Conservation (phyloP, 2,888 invertebrate species). For the Stenodera caucasica region DNA sequence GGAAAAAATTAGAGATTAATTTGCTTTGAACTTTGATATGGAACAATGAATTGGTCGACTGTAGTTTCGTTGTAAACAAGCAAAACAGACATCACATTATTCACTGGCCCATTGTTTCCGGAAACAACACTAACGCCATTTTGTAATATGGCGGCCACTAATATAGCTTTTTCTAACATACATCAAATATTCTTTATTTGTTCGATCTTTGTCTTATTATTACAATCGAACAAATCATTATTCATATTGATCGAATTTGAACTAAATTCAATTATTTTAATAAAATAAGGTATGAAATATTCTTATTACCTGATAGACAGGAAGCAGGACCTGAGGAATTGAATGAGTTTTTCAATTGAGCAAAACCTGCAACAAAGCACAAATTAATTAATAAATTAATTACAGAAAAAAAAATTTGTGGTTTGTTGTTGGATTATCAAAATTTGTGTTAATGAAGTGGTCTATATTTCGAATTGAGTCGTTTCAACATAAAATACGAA, state of each 20-base stretch:
- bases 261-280: no score
- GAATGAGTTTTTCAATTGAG: conserved; percentile 69
- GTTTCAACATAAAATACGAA: conserved; percentile 53
- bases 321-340: conserved; percentile 66
- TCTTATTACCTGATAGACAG: conserved; percentile 63
- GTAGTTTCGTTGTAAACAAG: conserved; percentile 32
- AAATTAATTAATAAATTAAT: no score
- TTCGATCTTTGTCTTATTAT: conserved; percentile 15
- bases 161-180: conserved; percentile 24
- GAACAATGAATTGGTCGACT: conserved; percentile 33
- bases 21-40: conserved; percentile 3
- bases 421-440: no score
- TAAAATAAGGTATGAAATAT: no score
- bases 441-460: conserved; percentile 33
- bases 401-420: no score
- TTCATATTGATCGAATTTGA: conserved; percentile 15
- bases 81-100: conserved; percentile 41
- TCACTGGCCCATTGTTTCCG: conserved; percentile 42
- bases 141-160: conserved; percentile 43
- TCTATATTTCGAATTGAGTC: conserved; percentile 50
- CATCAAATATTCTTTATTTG: conserved; percentile 13
- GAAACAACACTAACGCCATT: conserved; percentile 44
- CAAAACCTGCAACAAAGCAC: conserved; percentile 59
- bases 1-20: conserved; percentile 11
- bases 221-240: conserved; percentile 35